Evolutionary conservation across 2,888 invertebrate species (phyloP).

Genomic region (Temnothorax rugatulus): DNA sequence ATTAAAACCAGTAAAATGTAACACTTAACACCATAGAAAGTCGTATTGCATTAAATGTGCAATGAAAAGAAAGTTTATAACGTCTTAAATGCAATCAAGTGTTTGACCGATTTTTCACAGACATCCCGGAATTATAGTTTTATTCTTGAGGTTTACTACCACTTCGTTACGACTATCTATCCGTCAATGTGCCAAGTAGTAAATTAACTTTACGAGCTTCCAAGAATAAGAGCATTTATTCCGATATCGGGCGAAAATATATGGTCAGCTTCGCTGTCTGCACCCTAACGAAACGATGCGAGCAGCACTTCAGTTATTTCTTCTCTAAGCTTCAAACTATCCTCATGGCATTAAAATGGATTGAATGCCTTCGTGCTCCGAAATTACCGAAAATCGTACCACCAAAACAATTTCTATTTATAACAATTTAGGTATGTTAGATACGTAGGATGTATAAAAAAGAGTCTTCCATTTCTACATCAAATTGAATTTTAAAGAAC

Average conservation of each 20-base stretch:
- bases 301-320: slow-evolving; percentile 39
- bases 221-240: slow-evolving; percentile 43
- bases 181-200: neutral
- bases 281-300: slow-evolving; percentile 32
- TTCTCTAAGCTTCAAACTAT: slow-evolving; percentile 37
- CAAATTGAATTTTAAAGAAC: neutral
- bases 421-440: neutral
- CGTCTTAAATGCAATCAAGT: neutral
- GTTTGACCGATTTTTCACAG: neutral
- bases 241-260: slow-evolving; percentile 32
- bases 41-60: neutral
- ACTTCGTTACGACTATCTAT: slow-evolving; percentile 17
- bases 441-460: neutral
- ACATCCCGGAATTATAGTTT: slow-evolving; percentile 21
- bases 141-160: slow-evolving; percentile 29
- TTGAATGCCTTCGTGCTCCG: neutral
- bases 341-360: neutral
- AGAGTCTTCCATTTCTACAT: neutral
- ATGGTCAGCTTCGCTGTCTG: slow-evolving; percentile 25
- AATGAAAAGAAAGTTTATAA: neutral
- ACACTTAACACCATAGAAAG: neutral
- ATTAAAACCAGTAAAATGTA: neutral
- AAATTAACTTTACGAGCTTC: slow-evolving; percentile 38
- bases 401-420: neutral
- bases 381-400: neutral